Evolutionary conservation across 2,797 vertebrate genomes (phyloP).

Genomic region (Vultur gryphus): DNA sequence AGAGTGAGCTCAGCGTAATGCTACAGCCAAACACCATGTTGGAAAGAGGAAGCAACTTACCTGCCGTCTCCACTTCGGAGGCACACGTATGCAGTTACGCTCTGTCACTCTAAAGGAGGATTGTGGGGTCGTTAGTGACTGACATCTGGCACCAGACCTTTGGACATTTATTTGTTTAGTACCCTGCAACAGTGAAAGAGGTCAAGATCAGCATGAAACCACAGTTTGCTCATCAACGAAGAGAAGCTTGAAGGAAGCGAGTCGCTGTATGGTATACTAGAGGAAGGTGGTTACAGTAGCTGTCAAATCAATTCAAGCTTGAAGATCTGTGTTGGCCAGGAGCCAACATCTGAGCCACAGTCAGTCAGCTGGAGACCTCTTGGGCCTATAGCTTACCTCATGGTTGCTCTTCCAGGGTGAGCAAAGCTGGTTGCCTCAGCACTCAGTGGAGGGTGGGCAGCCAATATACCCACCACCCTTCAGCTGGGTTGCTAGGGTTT

Average conservation of each 20-base stretch:
- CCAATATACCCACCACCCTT: neutral
- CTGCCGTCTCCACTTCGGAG: accelerated
- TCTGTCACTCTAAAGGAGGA: too few relatives aligned
- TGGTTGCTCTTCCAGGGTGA: neutral
- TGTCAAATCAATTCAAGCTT: neutral
- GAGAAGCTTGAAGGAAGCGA: neutral
- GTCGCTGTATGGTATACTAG: accelerated
- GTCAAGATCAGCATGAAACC: neutral
- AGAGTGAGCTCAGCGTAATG: accelerated
- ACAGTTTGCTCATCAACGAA: accelerated
- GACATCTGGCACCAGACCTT: neutral
- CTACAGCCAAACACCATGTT: accelerated
- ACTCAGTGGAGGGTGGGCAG: neutral
- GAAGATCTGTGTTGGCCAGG: neutral
- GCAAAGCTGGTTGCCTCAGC: neutral
- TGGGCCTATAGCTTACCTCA: neutral
- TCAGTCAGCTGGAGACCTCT: neutral
- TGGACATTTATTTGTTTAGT: neutral
- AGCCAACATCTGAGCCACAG: neutral
- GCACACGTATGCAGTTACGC: accelerated
- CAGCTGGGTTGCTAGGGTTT: neutral
- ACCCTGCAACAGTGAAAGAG: neutral
- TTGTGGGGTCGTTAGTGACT: too few relatives aligned
- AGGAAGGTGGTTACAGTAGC: neutral
- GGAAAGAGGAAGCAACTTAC: neutral